Evolutionary conservation across 1,140 invertebrate genomes (phyloP).

Genomic region (Leptinotarsa lineolata): DNA sequence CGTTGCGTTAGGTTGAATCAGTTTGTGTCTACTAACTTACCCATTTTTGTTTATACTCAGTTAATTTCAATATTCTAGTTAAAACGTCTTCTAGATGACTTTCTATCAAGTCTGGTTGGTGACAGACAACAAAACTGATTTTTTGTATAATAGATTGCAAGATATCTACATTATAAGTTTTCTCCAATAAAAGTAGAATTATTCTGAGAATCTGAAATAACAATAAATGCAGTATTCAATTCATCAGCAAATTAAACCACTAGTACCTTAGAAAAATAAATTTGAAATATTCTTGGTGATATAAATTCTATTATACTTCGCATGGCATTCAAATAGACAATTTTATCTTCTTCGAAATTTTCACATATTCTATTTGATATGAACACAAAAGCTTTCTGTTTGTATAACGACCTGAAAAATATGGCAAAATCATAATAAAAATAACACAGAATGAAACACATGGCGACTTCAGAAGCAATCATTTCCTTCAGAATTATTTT

Average conservation of each 20-base stretch:
- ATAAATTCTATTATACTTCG: constrained; percentile 66
- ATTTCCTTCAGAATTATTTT: background rate
- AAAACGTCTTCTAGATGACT: constrained; percentile 68
- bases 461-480: background rate
- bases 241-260: background rate
- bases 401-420: constrained; percentile 51
- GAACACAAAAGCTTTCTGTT: constrained; percentile 47
- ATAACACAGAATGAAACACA: background rate
- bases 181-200: constrained; percentile 67
- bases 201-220: constrained; percentile 65
- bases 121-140: constrained; percentile 63
- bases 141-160: constrained; percentile 63
- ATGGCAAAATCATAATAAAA: constrained; percentile 12
- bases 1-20: background rate
- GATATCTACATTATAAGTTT: constrained; percentile 61
- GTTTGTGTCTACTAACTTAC: constrained; percentile 56
- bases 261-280: constrained; percentile 65
- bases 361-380: constrained; percentile 39
- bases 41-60: constrained; percentile 65
- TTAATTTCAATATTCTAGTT: constrained; percentile 66
- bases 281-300: constrained; percentile 64
- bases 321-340: constrained; percentile 66
- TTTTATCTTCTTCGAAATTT: constrained; percentile 57
- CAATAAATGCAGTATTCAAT: background rate
- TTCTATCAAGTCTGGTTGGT: constrained; percentile 61